Percentiles rank a stretch among this genome's conserved stretches.
phyloP scores from a whole-genome alignment of 2,888 invertebrate species.

The Idaea dimidiata region DNA sequence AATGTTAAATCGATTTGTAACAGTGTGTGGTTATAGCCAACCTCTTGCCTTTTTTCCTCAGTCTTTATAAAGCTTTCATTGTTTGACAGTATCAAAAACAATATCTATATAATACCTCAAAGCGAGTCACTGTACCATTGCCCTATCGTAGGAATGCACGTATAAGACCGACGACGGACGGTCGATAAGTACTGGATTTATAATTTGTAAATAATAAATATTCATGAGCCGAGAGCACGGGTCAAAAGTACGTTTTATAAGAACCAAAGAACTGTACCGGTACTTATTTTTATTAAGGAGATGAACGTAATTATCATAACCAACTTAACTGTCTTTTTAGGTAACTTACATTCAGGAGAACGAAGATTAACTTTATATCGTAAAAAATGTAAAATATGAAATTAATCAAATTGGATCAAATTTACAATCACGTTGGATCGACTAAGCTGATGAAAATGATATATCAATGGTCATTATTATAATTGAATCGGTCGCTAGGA shows the following conservation, averaged over 20 bases:
- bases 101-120: conserved; percentile 52
- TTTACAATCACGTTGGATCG: conserved; percentile 42
- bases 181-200: conserved; percentile 75
- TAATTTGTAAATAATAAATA: conserved; percentile 80
- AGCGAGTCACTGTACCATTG: conserved; percentile 32
- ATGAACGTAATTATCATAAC: conserved; percentile 74
- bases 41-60: neutral
- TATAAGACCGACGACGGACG: conserved; percentile 30
- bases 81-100: conserved; percentile 47
- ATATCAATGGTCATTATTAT: conserved; percentile 52
- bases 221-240: conserved; percentile 74
- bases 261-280: conserved; percentile 60
- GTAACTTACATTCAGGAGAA: conserved; percentile 18
- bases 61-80: conserved; percentile 61
- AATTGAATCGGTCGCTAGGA: conserved; percentile 37
- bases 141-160: conserved; percentile 56
- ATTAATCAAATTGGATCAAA: conserved; percentile 44
- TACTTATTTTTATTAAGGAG: conserved; percentile 72
- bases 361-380: conserved; percentile 39
- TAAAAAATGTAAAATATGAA: conserved; percentile 45
- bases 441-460: conserved; percentile 47
- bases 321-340: conserved; percentile 33
- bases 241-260: conserved; percentile 73
- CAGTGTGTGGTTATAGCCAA: neutral
- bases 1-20: neutral